Percentiles rank a stretch among this genome's conserved stretches.
Evolutionary conservation across 2,113 vertebrate genomes (phyloP).

Genomic region (Tamias sibiricus): DNA sequence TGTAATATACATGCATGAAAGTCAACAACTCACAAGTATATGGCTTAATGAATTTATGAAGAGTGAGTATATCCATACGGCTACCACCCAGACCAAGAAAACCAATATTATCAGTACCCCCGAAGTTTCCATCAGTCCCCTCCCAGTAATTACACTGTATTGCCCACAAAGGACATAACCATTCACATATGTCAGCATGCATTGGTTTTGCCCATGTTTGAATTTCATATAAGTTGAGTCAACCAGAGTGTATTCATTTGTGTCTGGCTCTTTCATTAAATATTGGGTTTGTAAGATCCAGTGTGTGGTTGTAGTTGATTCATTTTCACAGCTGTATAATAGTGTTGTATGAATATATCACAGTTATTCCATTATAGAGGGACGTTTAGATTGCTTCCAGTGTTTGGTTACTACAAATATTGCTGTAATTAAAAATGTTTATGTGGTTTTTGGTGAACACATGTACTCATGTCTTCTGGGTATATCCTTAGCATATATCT

Average conservation of each 20-base stretch:
- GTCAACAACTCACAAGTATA: neutral
- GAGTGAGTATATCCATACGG: neutral
- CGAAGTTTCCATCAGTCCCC: neutral
- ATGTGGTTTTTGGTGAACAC: neutral
- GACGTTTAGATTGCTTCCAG: neutral
- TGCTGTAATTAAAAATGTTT: neutral
- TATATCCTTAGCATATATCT: neutral
- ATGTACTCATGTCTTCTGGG: neutral
- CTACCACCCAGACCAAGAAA: neutral
- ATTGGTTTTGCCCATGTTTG: neutral
- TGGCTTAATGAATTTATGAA: neutral
- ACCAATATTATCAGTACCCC: neutral
- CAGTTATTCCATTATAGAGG: neutral
- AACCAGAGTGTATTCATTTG: neutral
- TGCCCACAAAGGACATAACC: neutral
- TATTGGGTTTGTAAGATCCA: neutral
- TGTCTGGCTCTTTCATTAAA: neutral
- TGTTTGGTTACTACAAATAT: neutral
- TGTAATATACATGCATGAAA: neutral
- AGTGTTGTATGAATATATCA: neutral
- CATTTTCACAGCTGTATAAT: neutral
- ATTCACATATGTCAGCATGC: neutral
- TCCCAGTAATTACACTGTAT: neutral
- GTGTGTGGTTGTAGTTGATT: neutral
- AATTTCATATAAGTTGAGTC: neutral